phyloP scores from a whole-genome alignment of 2,888 invertebrate species.

The Synergus japonicus region DNA sequence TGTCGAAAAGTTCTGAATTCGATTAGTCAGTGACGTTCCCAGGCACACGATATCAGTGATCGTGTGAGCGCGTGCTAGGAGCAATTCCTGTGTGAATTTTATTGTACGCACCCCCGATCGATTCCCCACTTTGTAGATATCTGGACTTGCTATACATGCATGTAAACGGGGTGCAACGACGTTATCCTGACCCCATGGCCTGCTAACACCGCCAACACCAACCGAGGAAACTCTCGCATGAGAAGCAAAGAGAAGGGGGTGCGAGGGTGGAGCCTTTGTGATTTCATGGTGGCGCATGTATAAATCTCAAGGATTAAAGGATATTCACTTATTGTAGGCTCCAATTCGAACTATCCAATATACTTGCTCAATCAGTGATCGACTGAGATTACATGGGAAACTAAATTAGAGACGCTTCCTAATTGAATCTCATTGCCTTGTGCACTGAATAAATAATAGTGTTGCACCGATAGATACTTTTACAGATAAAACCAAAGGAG shows the following conservation, averaged over 20 bases:
- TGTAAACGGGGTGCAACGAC: neutral
- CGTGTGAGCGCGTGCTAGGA: constrained; percentile 73
- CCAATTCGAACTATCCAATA: constrained; percentile 5
- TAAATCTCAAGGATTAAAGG: constrained; percentile 56
- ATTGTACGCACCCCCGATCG: constrained; percentile 68
- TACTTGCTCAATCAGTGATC: neutral
- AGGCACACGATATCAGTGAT: constrained; percentile 70
- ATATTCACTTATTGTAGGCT: constrained; percentile 10
- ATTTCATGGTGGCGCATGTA: constrained; percentile 71
- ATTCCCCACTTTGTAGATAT: constrained; percentile 46
- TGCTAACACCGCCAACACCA: constrained; percentile 50
- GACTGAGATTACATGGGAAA: neutral
- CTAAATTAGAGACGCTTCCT: constrained; percentile 5
- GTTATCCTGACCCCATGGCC: constrained; percentile 47
- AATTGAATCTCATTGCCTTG: neutral
- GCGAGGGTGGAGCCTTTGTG: constrained; percentile 59
- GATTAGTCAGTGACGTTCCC: constrained; percentile 74
- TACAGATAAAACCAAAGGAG: neutral
- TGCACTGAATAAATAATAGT: neutral
- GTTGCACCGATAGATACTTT: neutral
- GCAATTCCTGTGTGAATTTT: constrained; percentile 75
- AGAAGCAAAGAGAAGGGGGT: constrained; percentile 52
- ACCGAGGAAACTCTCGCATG: neutral
- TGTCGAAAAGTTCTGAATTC: constrained; percentile 69
- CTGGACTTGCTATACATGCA: constrained; percentile 39